A percentile compares a stretch with the other conserved stretches of the same genome.
phyloP scores from a whole-genome alignment of 2,113 vertebrate species.

The Barbus barbus region DNA sequence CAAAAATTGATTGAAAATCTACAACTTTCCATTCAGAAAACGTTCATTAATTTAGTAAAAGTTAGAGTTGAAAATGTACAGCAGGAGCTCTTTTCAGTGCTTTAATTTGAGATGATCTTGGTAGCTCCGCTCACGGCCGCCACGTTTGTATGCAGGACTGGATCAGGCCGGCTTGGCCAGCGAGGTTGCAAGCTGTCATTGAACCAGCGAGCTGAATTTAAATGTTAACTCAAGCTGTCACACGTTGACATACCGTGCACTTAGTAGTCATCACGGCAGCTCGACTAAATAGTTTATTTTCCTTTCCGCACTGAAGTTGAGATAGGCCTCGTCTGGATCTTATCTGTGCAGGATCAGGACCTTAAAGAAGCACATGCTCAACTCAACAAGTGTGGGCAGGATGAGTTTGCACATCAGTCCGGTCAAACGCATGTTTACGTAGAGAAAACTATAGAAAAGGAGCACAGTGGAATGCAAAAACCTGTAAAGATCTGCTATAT shows the following conservation, averaged over 20 bases:
- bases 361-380: neutral
- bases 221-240: constrained; percentile 16
- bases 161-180: neutral
- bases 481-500: neutral
- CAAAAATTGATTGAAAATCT: no score
- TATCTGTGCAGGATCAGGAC: neutral
- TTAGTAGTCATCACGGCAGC: neutral
- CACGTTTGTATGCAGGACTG: neutral
- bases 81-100: neutral
- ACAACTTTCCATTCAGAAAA: neutral
- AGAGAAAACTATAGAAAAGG: neutral
- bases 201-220: neutral
- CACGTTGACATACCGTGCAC: neutral
- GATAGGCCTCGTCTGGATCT: neutral
- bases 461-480: neutral
- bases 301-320: neutral
- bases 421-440: neutral
- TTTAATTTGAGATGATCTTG: neutral
- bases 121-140: neutral
- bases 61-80: neutral
- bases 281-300: neutral
- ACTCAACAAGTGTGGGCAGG: neutral
- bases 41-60: neutral
- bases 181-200: neutral
- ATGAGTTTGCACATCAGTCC: neutral